These are phyloP conservation scores for Ptilodon capucinus DNA, from an alignment of 2,888 invertebrate species.

Conservation along the genomic window DNA sequence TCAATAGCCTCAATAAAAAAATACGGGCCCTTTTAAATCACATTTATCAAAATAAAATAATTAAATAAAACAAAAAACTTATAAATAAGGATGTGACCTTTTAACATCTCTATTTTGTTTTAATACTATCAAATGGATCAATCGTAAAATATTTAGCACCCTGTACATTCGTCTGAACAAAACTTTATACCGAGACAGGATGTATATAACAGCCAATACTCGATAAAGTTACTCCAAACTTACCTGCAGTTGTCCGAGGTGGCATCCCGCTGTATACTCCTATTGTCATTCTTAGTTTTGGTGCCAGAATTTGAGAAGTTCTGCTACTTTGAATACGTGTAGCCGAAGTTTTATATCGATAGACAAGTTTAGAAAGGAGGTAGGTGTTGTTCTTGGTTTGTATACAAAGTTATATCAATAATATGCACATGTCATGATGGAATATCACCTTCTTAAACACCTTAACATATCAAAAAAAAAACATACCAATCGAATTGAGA, in stretches of 20 bases:
- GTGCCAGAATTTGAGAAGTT: background rate
- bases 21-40: too few relatives aligned
- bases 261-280: conserved; percentile 14
- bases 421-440: too few relatives aligned
- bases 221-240: conserved; percentile 21
- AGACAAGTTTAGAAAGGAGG: background rate
- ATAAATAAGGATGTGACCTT: too few relatives aligned
- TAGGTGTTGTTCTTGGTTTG: background rate
- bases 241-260: conserved; percentile 19
- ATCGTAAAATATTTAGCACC: too few relatives aligned
- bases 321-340: background rate
- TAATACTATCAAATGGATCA: too few relatives aligned
- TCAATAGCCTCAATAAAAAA: too few relatives aligned
- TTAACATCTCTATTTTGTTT: too few relatives aligned
- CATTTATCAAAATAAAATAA: too few relatives aligned
- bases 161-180: background rate
- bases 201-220: conserved; percentile 3
- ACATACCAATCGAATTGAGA: background rate
- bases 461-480: too few relatives aligned
- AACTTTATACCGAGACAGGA: background rate
- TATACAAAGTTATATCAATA: too few relatives aligned
- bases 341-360: background rate
- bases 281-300: conserved; percentile 12
- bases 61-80: too few relatives aligned
- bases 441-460: too few relatives aligned